Evolutionary conservation across 35 echinoderm and acorn worm species (phyloP).

Genomic region (Ptychodera flava): DNA sequence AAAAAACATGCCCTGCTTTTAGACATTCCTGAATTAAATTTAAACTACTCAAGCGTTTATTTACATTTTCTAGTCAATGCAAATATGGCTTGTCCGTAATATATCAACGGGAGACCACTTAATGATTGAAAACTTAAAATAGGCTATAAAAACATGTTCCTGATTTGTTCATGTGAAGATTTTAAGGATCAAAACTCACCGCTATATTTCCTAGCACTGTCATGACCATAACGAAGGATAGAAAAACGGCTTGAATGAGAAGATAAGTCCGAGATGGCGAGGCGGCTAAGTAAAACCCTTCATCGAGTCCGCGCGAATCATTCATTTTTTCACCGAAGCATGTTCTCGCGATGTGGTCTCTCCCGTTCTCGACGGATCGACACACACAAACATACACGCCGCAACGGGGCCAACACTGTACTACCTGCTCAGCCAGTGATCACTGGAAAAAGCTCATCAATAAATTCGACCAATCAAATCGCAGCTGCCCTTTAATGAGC

Average conservation of each 20-base stretch:
- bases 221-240: constrained; percentile 45
- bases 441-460: not conserved
- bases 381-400: not conserved
- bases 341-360: not conserved
- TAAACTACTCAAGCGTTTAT: too few species aligned
- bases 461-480: not conserved
- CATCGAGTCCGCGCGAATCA: not conserved
- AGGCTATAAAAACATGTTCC: too few species aligned
- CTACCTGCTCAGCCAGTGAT: not conserved
- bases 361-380: not conserved
- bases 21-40: too few species aligned
- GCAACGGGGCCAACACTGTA: not conserved
- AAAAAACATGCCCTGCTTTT: too few species aligned
- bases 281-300: not conserved
- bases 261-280: constrained; percentile 42
- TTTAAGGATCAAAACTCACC: too few species aligned
- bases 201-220: constrained; percentile 73
- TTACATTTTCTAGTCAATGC: too few species aligned
- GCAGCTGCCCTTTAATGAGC: not conserved
- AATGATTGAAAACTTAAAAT: too few species aligned
- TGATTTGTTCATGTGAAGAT: too few species aligned
- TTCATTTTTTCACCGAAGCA: too few species aligned
- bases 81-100: too few species aligned
- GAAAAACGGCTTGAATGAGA: constrained; percentile 50
- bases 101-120: too few species aligned